These are phyloP conservation scores for Bombus cullumanus DNA, from an alignment of 1,140 invertebrate species.

Conservation along the genomic window DNA sequence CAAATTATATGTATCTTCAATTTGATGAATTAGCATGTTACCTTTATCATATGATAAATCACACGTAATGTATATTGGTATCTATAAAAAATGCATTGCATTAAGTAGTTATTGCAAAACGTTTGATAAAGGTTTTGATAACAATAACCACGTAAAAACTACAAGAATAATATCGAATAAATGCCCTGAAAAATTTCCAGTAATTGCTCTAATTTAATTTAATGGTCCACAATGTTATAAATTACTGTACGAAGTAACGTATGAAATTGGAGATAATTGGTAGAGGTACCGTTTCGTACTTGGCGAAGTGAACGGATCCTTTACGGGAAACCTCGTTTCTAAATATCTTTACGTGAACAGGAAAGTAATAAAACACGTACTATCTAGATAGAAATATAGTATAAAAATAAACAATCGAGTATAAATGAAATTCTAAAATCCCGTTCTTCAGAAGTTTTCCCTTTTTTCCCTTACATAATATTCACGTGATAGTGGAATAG, in stretches of 20 bases:
- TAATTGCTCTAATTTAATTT: conserved; percentile 1
- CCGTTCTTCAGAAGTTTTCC: not conserved
- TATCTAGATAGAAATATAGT: not conserved
- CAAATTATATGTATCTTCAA: too few species aligned
- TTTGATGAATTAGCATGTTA: too few species aligned
- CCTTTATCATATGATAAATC: not conserved
- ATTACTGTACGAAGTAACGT: not conserved
- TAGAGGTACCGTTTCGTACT: not conserved
- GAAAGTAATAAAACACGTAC: not conserved
- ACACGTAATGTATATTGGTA: not conserved
- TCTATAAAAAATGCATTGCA: not conserved
- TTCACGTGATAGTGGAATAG: too few species aligned
- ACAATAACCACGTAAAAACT: too few species aligned
- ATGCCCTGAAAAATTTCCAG: not conserved
- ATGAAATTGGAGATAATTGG: not conserved
- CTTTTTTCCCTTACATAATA: not conserved
- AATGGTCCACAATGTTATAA: not conserved
- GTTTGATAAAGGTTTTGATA: not conserved
- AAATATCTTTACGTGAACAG: not conserved
- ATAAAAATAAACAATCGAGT: not conserved
- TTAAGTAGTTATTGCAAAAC: not conserved
- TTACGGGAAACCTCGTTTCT: not conserved
- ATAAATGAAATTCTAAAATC: not conserved
- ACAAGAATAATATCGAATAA: not conserved
- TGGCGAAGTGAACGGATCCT: not conserved